Evolutionary conservation across 2,797 vertebrate genomes (phyloP), one percentile per base, ranked within the genome.

Genomic region (Thunnus albacares): DNA sequence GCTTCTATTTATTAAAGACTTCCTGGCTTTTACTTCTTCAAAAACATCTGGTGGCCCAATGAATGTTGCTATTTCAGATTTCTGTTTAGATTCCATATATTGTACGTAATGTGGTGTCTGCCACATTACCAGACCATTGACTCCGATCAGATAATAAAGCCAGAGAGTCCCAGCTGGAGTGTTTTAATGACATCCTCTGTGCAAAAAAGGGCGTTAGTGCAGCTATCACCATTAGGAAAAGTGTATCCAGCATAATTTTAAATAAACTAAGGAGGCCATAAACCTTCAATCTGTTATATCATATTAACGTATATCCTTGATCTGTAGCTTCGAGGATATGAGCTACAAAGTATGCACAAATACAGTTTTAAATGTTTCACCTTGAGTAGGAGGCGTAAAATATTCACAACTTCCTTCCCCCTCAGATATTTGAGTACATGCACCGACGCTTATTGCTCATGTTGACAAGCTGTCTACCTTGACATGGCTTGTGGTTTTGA

Each of bases 361-460:
- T 68, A 53, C 5, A 26, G 17, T 26, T 30, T 20, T 13, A 43
- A 15, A 30, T 20, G 1, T 53, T 12, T 47, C 43, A 63, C 43
- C 47, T 56, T 33, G 18, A 9, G 41, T 9, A 67, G 35, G 62
- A 52, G 30, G 71, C 28, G 47, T 47, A n/a, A 52, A 18, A 58
- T 33, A 33, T 55, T 65, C 52, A 69, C 73, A 68, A 41, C 57
- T 71, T 45, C 51, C 63, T 64, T 63, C 68, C 63, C 35, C 35
- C 63, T 55, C 72, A 49, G n/a, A 72, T 62, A 53, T 63, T 56
- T 4, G 18, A 62, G 18, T 68, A 24, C 15, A 47, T 58, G 18
- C 11, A 6, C 33, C 43, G 28, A 71, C 0, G 0, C 35, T 47
- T 28, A 47, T 45, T 33, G 38, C 56, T 61, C 51, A 45, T 72